Base-by-base conservation (phyloP, 1,140 invertebrate species). In the Macrotrachela quadricornifera region DNA sequence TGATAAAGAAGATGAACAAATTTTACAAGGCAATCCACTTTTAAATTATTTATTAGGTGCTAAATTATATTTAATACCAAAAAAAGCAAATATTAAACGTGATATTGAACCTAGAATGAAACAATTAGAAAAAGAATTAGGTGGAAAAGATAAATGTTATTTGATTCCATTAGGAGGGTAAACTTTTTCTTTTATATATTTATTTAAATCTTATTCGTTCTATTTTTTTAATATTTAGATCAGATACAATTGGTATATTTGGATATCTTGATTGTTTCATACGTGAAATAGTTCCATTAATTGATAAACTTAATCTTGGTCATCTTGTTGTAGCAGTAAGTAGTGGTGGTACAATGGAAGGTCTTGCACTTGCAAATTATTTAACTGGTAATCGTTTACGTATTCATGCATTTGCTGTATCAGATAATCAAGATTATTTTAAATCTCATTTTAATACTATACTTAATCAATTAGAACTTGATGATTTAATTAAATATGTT, bases 311-410 rank as follows among this genome's bases (percentile, higher is more conserved):
- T 56, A 30, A 30, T 30, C 62, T 63, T 60, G 61, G 62, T 59
- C 64, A 67, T 54, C 57, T 67, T 30, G 59, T 67, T 21, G 59
- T 64, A 47, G 56, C 65, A 0, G 62, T 61, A 59, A 64, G 65
- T n/a, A 63, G 60, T 51, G 65, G 65, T n/a, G 63, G 63, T n/a
- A 65, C 64, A 39, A 59, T 61, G 18, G 58, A 58, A 14, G 64
- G 64, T 21, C 57, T 67, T 11, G 56, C 59, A 42, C 56, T 67
- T 16, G 62, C 51, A 15, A 67, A 67, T 47, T 61, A 63, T 51
- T 54, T 67, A 11, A 63, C 60, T 17, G 61, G 61, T 10, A 59
- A 56, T 18, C 60, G 59, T 56, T 46, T 67, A 11, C 64, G 63
- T 49, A 51, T 62, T 36, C 64, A 66, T 59, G 62, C 57, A 11